A percentile compares a stretch with the other conserved stretches of the same genome.
These are phyloP conservation scores for Acholoe squamosa DNA, from an alignment of 2,888 invertebrate species.

Conservation along the genomic window DNA sequence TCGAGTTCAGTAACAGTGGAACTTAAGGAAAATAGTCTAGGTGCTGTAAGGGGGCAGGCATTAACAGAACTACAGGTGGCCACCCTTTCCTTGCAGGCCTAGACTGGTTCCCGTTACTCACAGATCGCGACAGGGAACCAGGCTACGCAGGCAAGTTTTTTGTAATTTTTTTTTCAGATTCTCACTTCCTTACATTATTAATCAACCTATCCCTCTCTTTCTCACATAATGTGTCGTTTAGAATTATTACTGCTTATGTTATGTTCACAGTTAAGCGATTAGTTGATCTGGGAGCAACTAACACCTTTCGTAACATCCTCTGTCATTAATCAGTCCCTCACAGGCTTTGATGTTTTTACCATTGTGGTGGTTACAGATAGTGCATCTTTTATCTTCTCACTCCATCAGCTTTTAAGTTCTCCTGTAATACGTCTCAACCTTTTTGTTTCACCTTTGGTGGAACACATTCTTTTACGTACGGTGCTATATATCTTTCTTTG, in stretches of 20 bases:
- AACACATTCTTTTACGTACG: not conserved
- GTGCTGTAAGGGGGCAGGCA: not conserved
- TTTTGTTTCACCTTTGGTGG: not conserved
- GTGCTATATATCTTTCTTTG: not conserved
- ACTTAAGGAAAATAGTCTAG: not conserved
- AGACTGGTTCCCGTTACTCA: constrained; percentile 61
- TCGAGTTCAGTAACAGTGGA: no score
- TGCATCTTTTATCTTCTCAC: not conserved
- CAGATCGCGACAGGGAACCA: constrained; percentile 59
- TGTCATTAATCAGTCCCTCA: constrained; percentile 19
- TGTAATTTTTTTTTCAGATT: not conserved
- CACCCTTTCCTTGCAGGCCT: constrained; percentile 55
- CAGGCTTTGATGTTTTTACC: constrained; percentile 9
- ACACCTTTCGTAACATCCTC: not conserved
- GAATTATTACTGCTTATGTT: not conserved
- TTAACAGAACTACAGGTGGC: constrained; percentile 15
- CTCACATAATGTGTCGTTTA: not conserved
- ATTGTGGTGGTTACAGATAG: constrained; percentile 27
- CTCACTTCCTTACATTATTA: not conserved
- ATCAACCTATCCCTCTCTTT: not conserved
- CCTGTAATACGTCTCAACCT: no score
- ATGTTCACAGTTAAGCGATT: not conserved
- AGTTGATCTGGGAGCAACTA: not conserved
- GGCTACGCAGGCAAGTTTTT: constrained; percentile 61
- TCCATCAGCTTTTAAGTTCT: no score